A percentile compares a stretch with the other conserved stretches of the same genome.
phyloP scores from a whole-genome alignment of 2,113 vertebrate species.

The Onychostoma macrolepis region DNA sequence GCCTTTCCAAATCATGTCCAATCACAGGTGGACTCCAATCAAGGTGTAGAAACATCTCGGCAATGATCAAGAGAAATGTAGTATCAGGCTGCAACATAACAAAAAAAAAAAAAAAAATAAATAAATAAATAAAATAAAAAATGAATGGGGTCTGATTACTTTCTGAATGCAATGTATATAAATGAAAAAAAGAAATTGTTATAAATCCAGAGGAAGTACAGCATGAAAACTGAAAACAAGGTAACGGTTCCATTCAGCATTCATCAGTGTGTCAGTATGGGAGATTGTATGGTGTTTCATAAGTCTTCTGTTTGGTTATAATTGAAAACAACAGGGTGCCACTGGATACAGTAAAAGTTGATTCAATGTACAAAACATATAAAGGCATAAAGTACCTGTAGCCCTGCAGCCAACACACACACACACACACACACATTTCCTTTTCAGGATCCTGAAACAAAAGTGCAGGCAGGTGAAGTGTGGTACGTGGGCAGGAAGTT shows the following conservation, averaged over 20 bases:
- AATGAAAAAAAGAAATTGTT: no score
- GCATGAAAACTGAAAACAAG: background rate
- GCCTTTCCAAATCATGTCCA: no score
- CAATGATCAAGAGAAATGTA: no score
- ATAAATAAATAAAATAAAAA: no score
- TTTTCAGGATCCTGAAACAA: background rate
- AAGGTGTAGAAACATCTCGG: no score
- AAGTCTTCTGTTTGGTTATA: background rate
- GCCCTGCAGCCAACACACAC: background rate
- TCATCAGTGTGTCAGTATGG: background rate
- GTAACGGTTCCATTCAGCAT: background rate
- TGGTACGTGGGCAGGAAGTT: conserved; percentile 18
- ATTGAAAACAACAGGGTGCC: background rate
- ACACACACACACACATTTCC: conserved; percentile 11
- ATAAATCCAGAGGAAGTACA: background rate
- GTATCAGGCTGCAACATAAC: no score
- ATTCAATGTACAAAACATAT: background rate
- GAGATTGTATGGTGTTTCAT: background rate
- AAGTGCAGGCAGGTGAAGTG: conserved; percentile 23
- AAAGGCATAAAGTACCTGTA: background rate
- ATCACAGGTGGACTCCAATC: no score
- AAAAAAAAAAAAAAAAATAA: no score
- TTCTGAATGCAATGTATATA: no score
- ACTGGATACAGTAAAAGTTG: no score
- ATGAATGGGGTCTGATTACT: no score